phyloP scores from a whole-genome alignment of 2,113 vertebrate genomes.

The Mesocricetus auratus region DNA sequence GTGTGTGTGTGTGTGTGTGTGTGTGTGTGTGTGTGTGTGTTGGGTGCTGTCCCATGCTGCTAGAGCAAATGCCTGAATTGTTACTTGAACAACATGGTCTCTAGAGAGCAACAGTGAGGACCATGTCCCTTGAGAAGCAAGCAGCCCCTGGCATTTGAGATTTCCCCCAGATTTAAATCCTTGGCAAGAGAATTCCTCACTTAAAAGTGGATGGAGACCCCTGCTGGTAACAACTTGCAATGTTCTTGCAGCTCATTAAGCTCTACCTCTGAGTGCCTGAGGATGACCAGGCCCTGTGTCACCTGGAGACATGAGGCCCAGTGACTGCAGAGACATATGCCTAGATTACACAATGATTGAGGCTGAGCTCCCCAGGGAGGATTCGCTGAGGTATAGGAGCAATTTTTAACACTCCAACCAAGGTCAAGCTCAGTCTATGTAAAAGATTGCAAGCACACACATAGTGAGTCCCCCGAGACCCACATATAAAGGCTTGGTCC shows the following conservation, averaged over 20 bases:
- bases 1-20: background rate
- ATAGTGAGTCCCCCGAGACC: background rate
- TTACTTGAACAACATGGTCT: background rate
- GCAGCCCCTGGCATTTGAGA: background rate
- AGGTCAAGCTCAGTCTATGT: background rate
- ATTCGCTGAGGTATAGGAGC: background rate
- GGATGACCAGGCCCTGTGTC: background rate
- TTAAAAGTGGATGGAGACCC: conserved; percentile 83
- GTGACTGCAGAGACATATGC: background rate
- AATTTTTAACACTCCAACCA: conserved; percentile 21
- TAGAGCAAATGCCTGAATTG: background rate
- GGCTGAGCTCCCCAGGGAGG: background rate
- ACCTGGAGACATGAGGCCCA: no score
- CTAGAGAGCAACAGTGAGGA: background rate
- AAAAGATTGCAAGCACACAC: background rate
- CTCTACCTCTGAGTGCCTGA: background rate
- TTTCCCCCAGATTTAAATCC: background rate
- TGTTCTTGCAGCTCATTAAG: conserved; percentile 53
- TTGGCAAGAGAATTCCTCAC: conserved; percentile 23
- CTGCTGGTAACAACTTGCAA: conserved; percentile 81
- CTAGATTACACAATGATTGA: background rate
- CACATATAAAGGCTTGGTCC: background rate
- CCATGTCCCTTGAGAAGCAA: accelerated
- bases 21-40: background rate
- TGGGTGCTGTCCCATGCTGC: background rate